Evolutionary conservation across 2,113 vertebrate genomes (phyloP), one percentile per base, ranked within the genome.

Genomic region (Euleptes europaea): DNA sequence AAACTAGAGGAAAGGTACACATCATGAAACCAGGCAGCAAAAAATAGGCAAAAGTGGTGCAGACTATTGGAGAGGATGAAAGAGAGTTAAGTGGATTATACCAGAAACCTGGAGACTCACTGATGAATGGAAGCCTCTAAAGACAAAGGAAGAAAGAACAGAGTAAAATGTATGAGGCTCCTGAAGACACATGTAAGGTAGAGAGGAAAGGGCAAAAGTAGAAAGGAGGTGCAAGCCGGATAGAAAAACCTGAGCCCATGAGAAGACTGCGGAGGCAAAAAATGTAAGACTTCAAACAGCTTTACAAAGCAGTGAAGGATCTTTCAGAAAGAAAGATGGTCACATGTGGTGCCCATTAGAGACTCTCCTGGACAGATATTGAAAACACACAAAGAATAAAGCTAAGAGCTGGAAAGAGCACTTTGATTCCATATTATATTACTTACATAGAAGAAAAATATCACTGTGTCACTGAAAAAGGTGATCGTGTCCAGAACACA

Each of bases 361-460:
- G 38, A 63, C 38, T 71, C 47, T 78, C 75, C 31, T 72, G 38
- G 51, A 63, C 67, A 60, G 66, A 79, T 78, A 72, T 26, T 78
- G 76, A 85, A 85, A 85, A 85, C 38, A 79, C 49, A 85, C 23
- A 38, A 63, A 79, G 51, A 79, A 35, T 71, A 85, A 84, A 85
- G 40, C 51, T 72, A 79, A 79, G 51, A 72, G 51, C 67, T 47
- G 40, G 65, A 84, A 85, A 85, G 77, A 79, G 77, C 70, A 65
- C 84, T 80, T 84, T 63, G 84, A 72, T 85, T 60, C 40, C 77
- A 79, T 65, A 31, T 79, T 79, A 85, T 51, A 73, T 85, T 65
- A 72, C 54, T 85, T 14, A 65, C 14, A 79, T 57, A 63, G 21
- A 72, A 35, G 10, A 38, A 65, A 31, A 72, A 65, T 3, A 49